Evolutionary conservation across 1,140 invertebrate species (phyloP).

Genomic region (Mylabris phalerata): DNA sequence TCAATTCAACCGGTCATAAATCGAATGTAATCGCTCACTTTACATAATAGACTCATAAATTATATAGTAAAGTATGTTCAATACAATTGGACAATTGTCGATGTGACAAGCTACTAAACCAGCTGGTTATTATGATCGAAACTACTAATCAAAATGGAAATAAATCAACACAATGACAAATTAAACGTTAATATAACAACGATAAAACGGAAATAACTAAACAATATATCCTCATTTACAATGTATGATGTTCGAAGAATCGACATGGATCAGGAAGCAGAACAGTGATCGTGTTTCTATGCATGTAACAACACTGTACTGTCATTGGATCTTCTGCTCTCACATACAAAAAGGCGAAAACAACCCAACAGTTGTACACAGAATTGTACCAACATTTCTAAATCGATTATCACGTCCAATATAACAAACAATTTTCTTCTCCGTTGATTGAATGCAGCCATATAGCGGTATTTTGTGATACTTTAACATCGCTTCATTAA

Average conservation of each 20-base stretch:
- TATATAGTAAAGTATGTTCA: slow-evolving; percentile 1
- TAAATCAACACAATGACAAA: no score
- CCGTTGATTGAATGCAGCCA: slow-evolving; percentile 10
- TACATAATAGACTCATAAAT: slow-evolving; percentile 5
- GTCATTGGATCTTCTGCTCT: no score
- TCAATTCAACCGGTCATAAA: no score
- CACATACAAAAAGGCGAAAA: not conserved
- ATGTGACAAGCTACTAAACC: slow-evolving; percentile 3
- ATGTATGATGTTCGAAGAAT: no score
- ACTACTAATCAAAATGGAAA: no score
- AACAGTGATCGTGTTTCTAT: not conserved
- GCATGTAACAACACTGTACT: slow-evolving; percentile 7
- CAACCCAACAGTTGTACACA: slow-evolving; percentile 7
- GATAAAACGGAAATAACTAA: no score
- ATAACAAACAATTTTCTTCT: slow-evolving; percentile 11
- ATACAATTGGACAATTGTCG: slow-evolving; percentile 1
- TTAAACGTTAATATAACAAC: no score
- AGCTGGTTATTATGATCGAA: not conserved
- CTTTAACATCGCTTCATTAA: slow-evolving; percentile 15
- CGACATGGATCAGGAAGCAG: no score
- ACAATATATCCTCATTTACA: no score
- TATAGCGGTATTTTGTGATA: slow-evolving; percentile 15
- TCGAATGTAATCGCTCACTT: not conserved
- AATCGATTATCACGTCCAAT: slow-evolving; percentile 17
- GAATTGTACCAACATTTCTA: slow-evolving; percentile 13